A percentile compares a stretch with the other conserved stretches of the same genome.
Evolutionary conservation across 2,797 vertebrate genomes (phyloP).

Genomic region (Glyptemys insculpta): DNA sequence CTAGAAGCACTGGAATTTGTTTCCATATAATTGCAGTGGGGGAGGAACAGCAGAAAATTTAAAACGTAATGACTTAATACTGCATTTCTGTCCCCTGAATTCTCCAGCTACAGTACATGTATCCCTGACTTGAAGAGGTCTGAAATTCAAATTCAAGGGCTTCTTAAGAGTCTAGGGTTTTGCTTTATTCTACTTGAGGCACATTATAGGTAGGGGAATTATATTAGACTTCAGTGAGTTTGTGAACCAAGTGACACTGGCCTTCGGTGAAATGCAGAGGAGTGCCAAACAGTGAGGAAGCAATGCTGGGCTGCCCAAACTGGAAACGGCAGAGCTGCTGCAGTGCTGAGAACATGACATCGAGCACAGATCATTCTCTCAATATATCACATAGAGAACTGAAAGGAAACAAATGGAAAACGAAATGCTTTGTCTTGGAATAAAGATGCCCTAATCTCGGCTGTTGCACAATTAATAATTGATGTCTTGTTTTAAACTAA

Average conservation of each 20-base stretch:
- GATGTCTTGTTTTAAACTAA: neutral
- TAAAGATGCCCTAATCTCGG: neutral
- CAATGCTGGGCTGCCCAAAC: neutral
- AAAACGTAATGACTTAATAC: neutral
- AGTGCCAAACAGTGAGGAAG: neutral
- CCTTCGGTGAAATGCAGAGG: neutral
- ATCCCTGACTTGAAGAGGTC: neutral
- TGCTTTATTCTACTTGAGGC: neutral
- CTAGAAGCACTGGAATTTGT: neutral
- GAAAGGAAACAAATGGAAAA: neutral
- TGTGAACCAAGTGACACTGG: neutral
- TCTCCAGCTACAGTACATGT: neutral
- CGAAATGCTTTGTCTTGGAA: neutral
- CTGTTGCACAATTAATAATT: neutral
- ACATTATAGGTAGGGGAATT: neutral
- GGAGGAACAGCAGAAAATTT: neutral
- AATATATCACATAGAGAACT: neutral
- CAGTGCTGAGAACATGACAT: neutral
- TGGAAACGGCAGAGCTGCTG: neutral
- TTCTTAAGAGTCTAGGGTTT: neutral
- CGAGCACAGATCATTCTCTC: fast-evolving
- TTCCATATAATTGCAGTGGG: neutral
- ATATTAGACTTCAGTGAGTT: neutral
- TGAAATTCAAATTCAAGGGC: neutral
- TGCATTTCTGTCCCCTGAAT: neutral